These are phyloP conservation scores for Merodon equestris DNA, from an alignment of 2,888 invertebrate species.

Conservation along the genomic window DNA sequence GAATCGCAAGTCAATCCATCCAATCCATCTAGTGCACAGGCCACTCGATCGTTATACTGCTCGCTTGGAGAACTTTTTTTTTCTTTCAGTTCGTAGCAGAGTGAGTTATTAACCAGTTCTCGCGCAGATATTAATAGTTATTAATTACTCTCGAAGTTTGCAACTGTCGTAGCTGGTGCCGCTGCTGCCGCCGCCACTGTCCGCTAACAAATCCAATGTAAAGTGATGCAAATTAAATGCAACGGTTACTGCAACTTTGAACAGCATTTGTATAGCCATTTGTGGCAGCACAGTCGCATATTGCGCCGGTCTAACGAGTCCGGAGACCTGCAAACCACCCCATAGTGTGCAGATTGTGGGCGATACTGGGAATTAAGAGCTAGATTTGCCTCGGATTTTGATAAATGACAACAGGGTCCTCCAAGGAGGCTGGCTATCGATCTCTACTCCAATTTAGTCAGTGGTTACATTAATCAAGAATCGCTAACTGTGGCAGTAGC, in stretches of 20 bases:
- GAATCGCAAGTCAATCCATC: conserved; percentile 10
- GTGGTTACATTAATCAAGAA: conserved; percentile 66
- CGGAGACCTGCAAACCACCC: conserved; percentile 41
- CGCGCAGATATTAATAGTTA: conserved; percentile 64
- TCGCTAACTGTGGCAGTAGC: conserved; percentile 61
- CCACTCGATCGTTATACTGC: conserved; percentile 1
- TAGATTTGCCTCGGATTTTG: conserved; percentile 55
- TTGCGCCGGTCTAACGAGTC: conserved; percentile 13
- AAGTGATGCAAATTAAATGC: conserved; percentile 68
- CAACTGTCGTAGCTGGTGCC: conserved; percentile 50
- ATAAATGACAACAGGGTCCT: conserved; percentile 65
- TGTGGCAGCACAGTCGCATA: conserved; percentile 14
- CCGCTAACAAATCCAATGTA: conserved; percentile 53
- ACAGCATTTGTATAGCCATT: conserved; percentile 9
- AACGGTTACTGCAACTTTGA: conserved; percentile 35
- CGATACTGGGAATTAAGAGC: conserved; percentile 66
- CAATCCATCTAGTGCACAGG: neutral
- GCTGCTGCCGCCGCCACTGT: conserved; percentile 11
- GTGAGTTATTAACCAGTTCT: conserved; percentile 68
- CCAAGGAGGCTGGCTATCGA: conserved; percentile 63
- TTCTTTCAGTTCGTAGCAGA: conserved; percentile 14
- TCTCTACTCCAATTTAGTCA: conserved; percentile 61
- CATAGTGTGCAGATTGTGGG: conserved; percentile 61
- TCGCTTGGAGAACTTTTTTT: too few relatives aligned
- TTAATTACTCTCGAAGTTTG: conserved; percentile 66